Evolutionary conservation across 2,113 vertebrate genomes (phyloP).

Genomic region (Lepisosteus osseus): DNA sequence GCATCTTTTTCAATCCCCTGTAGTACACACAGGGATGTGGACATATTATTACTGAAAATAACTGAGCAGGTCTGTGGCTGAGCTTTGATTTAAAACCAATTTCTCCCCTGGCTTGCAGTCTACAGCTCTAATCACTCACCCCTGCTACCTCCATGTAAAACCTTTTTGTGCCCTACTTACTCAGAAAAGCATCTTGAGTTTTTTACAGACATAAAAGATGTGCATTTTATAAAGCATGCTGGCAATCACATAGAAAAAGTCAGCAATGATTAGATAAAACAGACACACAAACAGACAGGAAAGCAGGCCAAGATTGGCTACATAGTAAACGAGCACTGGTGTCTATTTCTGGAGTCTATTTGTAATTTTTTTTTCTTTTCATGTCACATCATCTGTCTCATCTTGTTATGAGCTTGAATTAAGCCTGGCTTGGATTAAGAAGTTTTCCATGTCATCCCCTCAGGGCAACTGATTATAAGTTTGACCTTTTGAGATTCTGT

Average conservation of each 20-base stretch:
- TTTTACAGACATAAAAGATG: background rate
- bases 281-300: background rate
- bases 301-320: background rate
- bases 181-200: background rate
- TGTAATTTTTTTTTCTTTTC: constrained; percentile 23
- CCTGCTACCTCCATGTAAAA: constrained; percentile 7
- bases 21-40: background rate
- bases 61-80: background rate
- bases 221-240: background rate
- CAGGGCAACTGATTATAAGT: constrained; percentile 73
- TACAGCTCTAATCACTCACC: constrained; percentile 1
- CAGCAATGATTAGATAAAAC: background rate
- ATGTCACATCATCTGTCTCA: constrained; percentile 32
- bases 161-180: constrained; percentile 5
- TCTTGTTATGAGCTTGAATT: constrained; percentile 51
- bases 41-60: background rate
- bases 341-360: constrained; percentile 10
- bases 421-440: constrained; percentile 62
- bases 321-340: background rate
- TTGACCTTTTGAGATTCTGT: constrained; percentile 76
- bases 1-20: background rate
- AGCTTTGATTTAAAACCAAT: constrained; percentile 14
- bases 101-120: constrained; percentile 2
- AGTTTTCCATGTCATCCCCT: constrained; percentile 65
- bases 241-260: background rate